Evolutionary conservation across 2,797 vertebrate species (phyloP).

Genomic region (Nothura maculosa): DNA sequence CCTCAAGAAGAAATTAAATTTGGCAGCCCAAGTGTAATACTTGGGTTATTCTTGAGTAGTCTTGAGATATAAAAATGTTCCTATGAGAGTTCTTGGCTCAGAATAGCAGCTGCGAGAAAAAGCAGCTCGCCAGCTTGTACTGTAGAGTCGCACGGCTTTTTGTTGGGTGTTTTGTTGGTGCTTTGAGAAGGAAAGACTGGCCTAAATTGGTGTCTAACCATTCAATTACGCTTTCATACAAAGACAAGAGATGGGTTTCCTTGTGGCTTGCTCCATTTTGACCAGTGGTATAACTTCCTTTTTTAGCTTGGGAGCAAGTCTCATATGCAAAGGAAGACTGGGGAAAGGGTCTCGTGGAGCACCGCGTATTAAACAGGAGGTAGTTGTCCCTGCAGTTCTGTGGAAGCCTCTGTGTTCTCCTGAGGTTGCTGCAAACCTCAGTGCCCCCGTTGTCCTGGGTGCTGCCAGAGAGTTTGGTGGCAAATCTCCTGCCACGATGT

Average conservation of each 20-base stretch:
- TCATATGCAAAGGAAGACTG: background rate
- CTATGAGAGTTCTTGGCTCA: slow-evolving; percentile 68
- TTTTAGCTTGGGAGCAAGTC: background rate
- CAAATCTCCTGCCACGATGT: background rate
- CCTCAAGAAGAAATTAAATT: slow-evolving; percentile 14
- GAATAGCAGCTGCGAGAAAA: background rate
- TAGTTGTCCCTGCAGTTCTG: too few relatives aligned
- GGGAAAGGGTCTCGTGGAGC: background rate
- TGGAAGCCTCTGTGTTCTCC: rapidly evolving
- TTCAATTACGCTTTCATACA: rapidly evolving
- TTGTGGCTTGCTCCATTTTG: background rate
- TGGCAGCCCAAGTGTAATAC: slow-evolving; percentile 45
- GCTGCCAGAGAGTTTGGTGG: background rate
- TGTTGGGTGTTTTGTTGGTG: rapidly evolving
- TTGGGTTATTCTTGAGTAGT: slow-evolving; percentile 62
- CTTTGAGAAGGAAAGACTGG: background rate
- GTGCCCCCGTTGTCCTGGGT: background rate
- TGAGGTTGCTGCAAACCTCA: background rate
- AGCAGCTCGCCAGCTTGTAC: slow-evolving; percentile 12
- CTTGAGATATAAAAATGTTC: slow-evolving; percentile 62
- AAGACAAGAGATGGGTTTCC: background rate
- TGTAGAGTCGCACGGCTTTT: background rate
- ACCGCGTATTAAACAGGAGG: too few relatives aligned
- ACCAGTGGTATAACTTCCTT: background rate
- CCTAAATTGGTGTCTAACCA: rapidly evolving